Percentiles rank a stretch among this genome's conserved stretches.
Conservation (phyloP, 1,140 invertebrate genomes). For the Bombus difficillimus region DNA sequence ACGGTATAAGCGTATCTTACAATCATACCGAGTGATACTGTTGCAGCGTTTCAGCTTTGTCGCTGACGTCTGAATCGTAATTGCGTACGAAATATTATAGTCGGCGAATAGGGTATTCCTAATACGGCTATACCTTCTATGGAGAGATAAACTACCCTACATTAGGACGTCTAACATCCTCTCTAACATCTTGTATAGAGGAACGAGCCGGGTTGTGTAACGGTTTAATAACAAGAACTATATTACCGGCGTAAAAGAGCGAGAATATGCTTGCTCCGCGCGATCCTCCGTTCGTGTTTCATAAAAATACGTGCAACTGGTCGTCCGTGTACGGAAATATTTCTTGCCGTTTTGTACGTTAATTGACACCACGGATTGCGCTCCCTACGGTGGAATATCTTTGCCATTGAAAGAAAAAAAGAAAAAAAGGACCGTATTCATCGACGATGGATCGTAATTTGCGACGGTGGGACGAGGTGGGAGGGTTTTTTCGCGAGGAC, state of each 20-base stretch:
- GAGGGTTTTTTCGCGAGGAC: not conserved
- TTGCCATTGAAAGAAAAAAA: no score
- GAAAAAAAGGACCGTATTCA: not conserved
- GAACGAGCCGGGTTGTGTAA: constrained; percentile 59
- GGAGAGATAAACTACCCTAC: constrained; percentile 51
- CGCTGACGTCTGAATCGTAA: constrained; percentile 67
- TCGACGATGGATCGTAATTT: constrained; percentile 10
- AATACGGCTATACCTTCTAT: constrained; percentile 24
- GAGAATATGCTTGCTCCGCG: not conserved
- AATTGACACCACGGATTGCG: not conserved
- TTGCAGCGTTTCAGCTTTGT: constrained; percentile 47
- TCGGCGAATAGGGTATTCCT: not conserved
- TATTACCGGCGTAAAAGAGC: constrained; percentile 41
- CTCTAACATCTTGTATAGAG: constrained; percentile 26
- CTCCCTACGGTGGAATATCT: not conserved
- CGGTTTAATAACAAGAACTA: constrained; percentile 55
- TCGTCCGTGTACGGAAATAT: not conserved
- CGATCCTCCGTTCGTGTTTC: not conserved
- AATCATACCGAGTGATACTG: constrained; percentile 44
- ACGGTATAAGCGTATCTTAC: constrained; percentile 58
- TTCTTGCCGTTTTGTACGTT: constrained; percentile 19
- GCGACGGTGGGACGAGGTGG: not conserved
- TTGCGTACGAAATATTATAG: constrained; percentile 60
- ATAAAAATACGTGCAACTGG: not conserved
- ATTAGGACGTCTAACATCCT: constrained; percentile 58